Percentiles rank a stretch among this genome's conserved stretches.
Evolutionary conservation across 2,113 vertebrate genomes (phyloP).

Genomic region (Pandion haliaetus): DNA sequence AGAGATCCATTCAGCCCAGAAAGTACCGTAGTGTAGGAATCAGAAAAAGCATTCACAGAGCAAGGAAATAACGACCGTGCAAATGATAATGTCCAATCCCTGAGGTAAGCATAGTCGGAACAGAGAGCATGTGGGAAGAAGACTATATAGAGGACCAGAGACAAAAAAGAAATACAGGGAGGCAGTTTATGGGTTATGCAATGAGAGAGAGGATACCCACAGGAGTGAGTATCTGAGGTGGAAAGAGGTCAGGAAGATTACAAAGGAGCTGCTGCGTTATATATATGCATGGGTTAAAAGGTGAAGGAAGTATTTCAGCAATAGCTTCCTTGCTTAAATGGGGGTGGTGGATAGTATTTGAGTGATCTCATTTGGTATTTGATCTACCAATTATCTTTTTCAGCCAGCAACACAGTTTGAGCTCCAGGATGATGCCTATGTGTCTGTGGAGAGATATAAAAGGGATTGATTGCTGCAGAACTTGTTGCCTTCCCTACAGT

Average conservation of each 20-base stretch:
- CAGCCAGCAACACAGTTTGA: not conserved
- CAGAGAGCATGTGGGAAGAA: not conserved
- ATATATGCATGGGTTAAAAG: not conserved
- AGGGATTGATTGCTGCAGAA: constrained; percentile 34
- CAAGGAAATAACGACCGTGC: not conserved
- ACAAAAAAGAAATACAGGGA: not conserved
- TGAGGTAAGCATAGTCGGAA: not conserved
- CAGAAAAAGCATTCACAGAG: not conserved
- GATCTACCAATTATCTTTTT: constrained; percentile 24
- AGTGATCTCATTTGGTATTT: constrained; percentile 9
- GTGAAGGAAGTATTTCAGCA: not conserved
- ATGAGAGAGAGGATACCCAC: not conserved
- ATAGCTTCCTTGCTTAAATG: not conserved
- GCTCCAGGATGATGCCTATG: not conserved
- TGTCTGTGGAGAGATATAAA: constrained; percentile 36
- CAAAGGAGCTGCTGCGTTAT: not conserved
- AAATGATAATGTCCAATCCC: not conserved
- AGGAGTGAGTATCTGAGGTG: not conserved
- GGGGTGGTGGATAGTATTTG: not conserved
- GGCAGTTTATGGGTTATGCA: not conserved
- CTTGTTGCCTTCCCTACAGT: constrained; percentile 32
- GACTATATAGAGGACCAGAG: not conserved
- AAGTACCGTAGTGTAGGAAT: not conserved
- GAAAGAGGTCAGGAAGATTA: not conserved
- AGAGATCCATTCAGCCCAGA: constrained; percentile 47